Conservation (phyloP, 2,113 vertebrate genomes). For the Ivindomyrus marchei region DNA sequence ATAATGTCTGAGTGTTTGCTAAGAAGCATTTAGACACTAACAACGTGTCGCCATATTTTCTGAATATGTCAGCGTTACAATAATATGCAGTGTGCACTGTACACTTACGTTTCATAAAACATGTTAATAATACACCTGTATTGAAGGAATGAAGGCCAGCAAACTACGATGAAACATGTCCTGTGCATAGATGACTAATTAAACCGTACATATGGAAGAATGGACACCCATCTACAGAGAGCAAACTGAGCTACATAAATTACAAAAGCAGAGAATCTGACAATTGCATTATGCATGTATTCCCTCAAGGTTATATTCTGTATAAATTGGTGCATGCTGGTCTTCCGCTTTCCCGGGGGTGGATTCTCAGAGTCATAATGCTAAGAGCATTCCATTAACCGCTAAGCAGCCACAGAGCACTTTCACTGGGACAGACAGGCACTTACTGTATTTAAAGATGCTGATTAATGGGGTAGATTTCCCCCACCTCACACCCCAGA, state of each 20-base stretch:
- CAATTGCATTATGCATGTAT: constrained; percentile 15
- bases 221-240: not conserved
- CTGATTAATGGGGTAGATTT: constrained; percentile 35
- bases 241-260: constrained; percentile 5
- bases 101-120: not conserved
- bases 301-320: constrained; percentile 11
- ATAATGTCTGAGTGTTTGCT: not conserved
- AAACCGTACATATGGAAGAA: not conserved
- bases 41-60: not conserved
- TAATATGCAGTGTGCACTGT: not conserved
- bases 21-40: not conserved
- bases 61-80: not conserved
- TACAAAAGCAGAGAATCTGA: constrained; percentile 8
- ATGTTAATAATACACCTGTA: not conserved
- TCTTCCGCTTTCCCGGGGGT: not conserved
- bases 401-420: not conserved
- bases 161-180: not conserved
- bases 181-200: not conserved
- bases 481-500: constrained; percentile 25
- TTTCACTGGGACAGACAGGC: constrained; percentile 16
- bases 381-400: constrained; percentile 24
- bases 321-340: not conserved
- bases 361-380: constrained; percentile 9
- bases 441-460: constrained; percentile 34
- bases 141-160: not conserved